phyloP scores from a whole-genome alignment of 1,140 invertebrate species.

The Eufriesea mexicana region DNA sequence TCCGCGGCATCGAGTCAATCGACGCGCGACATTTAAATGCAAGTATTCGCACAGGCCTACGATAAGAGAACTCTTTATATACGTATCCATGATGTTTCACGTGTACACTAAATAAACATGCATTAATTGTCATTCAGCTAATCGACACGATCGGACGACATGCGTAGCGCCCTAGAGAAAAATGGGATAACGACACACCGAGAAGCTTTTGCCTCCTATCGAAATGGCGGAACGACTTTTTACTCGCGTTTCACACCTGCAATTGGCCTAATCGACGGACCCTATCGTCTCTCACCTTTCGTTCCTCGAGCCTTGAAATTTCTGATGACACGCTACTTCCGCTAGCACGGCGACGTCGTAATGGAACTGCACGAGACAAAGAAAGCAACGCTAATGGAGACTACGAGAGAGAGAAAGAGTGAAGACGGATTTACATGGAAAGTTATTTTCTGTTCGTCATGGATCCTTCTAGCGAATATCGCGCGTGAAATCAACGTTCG shows the following conservation, averaged over 20 bases:
- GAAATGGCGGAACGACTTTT: constrained; percentile 6
- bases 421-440: not conserved
- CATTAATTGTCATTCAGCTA: constrained; percentile 19
- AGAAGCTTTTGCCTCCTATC: not conserved
- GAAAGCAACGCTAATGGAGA: too few relatives aligned
- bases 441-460: not conserved
- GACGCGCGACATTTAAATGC: constrained; percentile 36
- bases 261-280: constrained; percentile 39
- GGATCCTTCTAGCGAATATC: not conserved
- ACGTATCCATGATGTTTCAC: constrained; percentile 55
- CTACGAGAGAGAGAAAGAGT: not conserved
- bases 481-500: not conserved
- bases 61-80: constrained; percentile 56
- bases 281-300: not conserved
- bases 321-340: not conserved
- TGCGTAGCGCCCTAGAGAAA: constrained; percentile 20
- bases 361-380: not conserved
- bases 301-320: not conserved
- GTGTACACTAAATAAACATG: constrained; percentile 39
- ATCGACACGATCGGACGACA: constrained; percentile 26
- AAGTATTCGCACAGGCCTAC: constrained; percentile 63
- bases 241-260: not conserved
- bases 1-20: constrained; percentile 29
- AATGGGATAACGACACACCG: not conserved
- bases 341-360: not conserved